Evolutionary conservation across 37 sponge, comb jelly and placozoan genomes (phyloP).

Genomic region (Petrosia ficiformis): DNA sequence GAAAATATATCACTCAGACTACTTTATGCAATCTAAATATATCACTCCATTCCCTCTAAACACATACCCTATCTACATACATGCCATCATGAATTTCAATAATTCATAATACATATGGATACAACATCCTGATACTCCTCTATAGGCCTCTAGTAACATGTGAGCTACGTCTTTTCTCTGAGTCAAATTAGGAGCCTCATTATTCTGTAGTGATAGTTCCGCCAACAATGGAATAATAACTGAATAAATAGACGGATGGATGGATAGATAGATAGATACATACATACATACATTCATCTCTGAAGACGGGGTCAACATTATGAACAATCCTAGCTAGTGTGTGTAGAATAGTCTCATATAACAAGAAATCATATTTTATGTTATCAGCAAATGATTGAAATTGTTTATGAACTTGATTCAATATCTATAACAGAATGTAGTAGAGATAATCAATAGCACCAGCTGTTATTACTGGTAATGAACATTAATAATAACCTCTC

Average conservation of each 20-base stretch:
- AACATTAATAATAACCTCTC: conserved; percentile 30
- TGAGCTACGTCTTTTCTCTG: conserved; percentile 55
- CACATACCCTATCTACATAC: too few species aligned
- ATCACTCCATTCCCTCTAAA: too few species aligned
- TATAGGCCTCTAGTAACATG: conserved; percentile 67
- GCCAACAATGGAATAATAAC: conserved; percentile 73
- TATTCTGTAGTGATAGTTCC: conserved; percentile 36
- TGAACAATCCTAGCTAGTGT: conserved; percentile 77
- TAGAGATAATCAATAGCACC: not conserved
- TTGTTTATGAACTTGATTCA: conserved; percentile 54
- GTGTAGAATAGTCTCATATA: conserved; percentile 58
- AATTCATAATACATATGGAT: conserved; percentile 38
- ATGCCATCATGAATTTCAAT: too few species aligned
- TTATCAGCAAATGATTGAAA: conserved; percentile 60
- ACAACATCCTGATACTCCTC: conserved; percentile 81
- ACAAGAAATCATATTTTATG: conserved; percentile 49
- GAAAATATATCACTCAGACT: not conserved
- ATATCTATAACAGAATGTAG: conserved; percentile 16
- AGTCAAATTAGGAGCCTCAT: conserved; percentile 51
- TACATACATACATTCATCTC: conserved; percentile 79
- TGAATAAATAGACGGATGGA: conserved; percentile 27
- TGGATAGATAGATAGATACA: conserved; percentile 71
- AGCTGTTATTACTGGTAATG: not conserved
- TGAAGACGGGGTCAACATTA: conserved; percentile 78
- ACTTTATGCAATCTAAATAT: not conserved